Percentiles rank a stretch among this genome's conserved stretches.
Conservation (phyloP, 2,113 vertebrate species). For the Panthera tigris region DNA sequence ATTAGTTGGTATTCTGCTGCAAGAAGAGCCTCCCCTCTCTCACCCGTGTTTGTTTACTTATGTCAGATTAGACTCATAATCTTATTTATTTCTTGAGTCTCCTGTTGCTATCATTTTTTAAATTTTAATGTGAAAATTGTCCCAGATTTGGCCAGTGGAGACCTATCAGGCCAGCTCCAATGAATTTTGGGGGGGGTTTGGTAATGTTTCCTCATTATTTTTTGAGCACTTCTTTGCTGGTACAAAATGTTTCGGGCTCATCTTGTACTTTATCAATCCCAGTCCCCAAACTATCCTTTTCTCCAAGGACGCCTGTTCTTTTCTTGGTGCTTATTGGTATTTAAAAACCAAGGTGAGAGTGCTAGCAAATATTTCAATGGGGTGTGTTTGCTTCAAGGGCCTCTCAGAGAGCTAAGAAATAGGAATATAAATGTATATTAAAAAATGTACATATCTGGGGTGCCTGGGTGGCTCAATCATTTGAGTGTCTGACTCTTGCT, state of each 20-base stretch:
- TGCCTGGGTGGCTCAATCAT: too few relatives aligned
- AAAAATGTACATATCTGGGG: background rate
- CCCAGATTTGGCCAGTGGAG: background rate
- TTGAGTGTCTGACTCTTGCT: too few relatives aligned
- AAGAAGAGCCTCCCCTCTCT: background rate
- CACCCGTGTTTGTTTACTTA: background rate
- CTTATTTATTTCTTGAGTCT: slow-evolving; percentile 11
- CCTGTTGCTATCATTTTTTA: background rate
- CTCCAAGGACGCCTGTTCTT: background rate
- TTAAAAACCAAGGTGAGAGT: background rate
- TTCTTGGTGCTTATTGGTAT: background rate
- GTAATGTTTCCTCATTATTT: background rate
- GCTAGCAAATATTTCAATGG: background rate
- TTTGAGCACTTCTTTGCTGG: background rate
- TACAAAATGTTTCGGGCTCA: background rate
- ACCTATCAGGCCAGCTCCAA: background rate
- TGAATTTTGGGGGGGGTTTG: background rate
- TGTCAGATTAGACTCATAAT: slow-evolving; percentile 13
- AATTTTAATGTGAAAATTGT: slow-evolving; percentile 16
- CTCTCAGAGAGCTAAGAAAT: slow-evolving; percentile 3
- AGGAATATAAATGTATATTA: background rate
- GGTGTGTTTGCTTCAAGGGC: background rate
- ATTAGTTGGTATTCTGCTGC: background rate
- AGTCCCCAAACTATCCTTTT: background rate
- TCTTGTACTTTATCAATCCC: background rate